Evolutionary conservation across 2,888 invertebrate genomes (phyloP), one percentile per base, ranked within the genome.

Genomic region (Liodrosophila aerea): DNA sequence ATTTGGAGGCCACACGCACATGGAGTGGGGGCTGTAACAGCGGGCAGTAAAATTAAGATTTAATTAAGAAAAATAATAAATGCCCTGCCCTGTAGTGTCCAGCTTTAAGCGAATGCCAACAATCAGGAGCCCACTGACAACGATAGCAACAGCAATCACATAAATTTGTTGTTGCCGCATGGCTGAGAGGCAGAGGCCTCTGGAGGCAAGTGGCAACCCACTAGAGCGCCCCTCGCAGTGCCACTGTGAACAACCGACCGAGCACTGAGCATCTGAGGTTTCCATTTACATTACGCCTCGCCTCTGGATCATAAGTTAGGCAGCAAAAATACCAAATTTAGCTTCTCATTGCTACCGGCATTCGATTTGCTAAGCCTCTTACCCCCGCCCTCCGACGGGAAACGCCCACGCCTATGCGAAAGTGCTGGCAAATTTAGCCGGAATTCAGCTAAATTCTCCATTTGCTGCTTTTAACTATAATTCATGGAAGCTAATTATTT

Each of bases 61-160:
- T 82, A 78, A 78, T 78, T 78, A 85, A 75, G 68, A 68, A 75
- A 82, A 75, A 78, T 81, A 84, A 77, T 82, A 75, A 82, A 85
- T 78, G 83, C 49, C n/a, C 37, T 50, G n/a, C 45, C 77, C 33
- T 22, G 18, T 15, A 49, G 37, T 50, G 7, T 7, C 13, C 61
- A 45, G 67, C 67, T 52, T 52, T 16, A 44, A 59, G 72, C 47
- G 37, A 50, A 29, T 46, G 34, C 46, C 54, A 31, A 46, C 37
- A 8, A 18, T 27, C 36, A 46, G 39, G 50, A 27, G 22, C 29
- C 40, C 44, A 36, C 67, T 59, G 66, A 13, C 53, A 53, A 36
- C 65, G 30, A 37, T 18, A 50, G 33, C 30, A 43, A n/a, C 50
- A 60, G 51, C 46, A 57, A 37, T 34, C 37, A 67, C 52, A 77